phyloP scores from a whole-genome alignment of 2,113 vertebrate genomes.

The Burhinus oedicnemus region DNA sequence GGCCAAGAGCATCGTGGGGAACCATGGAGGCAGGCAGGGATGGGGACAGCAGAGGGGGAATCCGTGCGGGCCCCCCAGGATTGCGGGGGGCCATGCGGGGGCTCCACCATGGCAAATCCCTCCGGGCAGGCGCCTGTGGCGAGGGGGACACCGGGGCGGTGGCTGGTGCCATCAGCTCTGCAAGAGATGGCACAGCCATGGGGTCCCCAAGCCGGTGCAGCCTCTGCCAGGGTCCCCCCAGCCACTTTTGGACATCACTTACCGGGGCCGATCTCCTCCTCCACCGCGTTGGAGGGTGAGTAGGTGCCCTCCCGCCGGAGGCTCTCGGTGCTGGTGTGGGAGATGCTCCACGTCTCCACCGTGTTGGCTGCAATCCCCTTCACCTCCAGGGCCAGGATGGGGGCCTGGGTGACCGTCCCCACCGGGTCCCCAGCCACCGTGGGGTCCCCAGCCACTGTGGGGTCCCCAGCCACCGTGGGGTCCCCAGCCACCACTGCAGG shows the following conservation, averaged over 20 bases:
- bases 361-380: not conserved
- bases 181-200: not conserved
- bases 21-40: not conserved
- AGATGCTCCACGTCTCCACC: not conserved
- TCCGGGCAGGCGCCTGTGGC: not conserved
- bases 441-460: not conserved
- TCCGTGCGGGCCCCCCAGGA: accelerated
- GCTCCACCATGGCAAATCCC: not conserved
- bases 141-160: not conserved
- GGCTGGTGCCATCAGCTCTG: conserved; percentile 69
- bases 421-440: not conserved
- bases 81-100: accelerated
- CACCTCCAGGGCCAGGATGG: not conserved
- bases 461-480: not conserved
- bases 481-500: accelerated
- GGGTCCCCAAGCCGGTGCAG: accelerated
- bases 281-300: conserved; percentile 32
- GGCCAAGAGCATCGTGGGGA: accelerated
- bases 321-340: not conserved
- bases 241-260: not conserved
- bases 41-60: accelerated
- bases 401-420: not conserved
- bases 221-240: accelerated
- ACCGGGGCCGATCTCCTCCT: not conserved
- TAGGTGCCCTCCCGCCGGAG: not conserved